Percentiles rank a stretch among this genome's conserved stretches.
Conservation (phyloP, 37 sponge, comb jelly and placozoan species). For the Ianthella basta region DNA sequence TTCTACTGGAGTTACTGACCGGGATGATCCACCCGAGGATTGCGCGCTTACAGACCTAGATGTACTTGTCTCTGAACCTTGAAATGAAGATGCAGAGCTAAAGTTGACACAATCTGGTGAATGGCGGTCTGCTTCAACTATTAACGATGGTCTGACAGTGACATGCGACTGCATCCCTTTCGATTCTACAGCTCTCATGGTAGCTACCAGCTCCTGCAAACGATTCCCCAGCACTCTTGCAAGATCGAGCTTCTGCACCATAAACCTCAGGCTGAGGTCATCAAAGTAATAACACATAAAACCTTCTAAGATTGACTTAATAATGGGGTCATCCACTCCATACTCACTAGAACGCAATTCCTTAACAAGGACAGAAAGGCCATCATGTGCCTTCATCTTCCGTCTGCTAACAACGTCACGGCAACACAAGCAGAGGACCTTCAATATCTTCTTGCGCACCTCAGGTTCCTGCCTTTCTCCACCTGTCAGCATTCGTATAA, state of each 20-base stretch:
- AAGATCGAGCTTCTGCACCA: not conserved
- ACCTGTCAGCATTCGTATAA: not conserved
- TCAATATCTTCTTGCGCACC: not conserved
- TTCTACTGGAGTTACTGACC: not conserved
- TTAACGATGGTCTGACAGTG: too few relatives aligned
- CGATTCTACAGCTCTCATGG: not conserved
- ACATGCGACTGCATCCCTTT: too few relatives aligned
- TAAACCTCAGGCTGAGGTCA: not conserved
- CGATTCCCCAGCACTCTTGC: not conserved
- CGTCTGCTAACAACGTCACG: slow-evolving; percentile 3
- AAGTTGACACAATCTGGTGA: too few relatives aligned
- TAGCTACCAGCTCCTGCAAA: not conserved
- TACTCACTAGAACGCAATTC: not conserved
- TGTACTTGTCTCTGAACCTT: too few relatives aligned
- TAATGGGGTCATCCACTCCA: not conserved
- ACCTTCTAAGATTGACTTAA: not conserved
- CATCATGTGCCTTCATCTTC: not conserved
- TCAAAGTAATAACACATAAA: slow-evolving; percentile 18
- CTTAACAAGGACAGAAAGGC: not conserved
- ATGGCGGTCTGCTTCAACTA: too few relatives aligned
- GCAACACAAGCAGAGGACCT: slow-evolving; percentile 3
- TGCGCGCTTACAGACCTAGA: not conserved
- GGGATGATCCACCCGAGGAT: not conserved
- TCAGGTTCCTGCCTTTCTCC: not conserved
- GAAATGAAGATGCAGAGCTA: too few relatives aligned